Percentiles rank a stretch among this genome's conserved stretches.
phyloP scores from a whole-genome alignment of 2,888 invertebrate species.

The Cyclophora albipunctata region DNA sequence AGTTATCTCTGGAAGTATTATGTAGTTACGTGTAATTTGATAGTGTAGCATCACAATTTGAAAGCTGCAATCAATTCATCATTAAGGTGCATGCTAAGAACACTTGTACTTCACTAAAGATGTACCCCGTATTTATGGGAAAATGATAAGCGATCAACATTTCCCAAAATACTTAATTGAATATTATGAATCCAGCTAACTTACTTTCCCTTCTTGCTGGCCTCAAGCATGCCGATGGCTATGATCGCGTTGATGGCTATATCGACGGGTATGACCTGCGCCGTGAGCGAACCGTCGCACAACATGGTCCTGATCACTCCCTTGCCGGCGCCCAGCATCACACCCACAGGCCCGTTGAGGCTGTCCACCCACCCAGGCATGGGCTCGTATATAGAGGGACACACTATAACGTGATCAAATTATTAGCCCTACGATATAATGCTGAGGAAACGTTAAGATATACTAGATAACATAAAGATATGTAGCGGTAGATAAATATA shows the following conservation, averaged over 20 bases:
- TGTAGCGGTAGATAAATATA: too few relatives aligned
- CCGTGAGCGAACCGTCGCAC: slow-evolving; percentile 79
- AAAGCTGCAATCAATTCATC: too few relatives aligned
- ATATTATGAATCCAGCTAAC: slow-evolving; percentile 8
- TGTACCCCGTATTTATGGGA: too few relatives aligned
- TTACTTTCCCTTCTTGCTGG: slow-evolving; percentile 62
- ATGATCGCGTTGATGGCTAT: slow-evolving; percentile 86
- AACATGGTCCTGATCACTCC: slow-evolving; percentile 91
- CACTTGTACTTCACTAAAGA: too few relatives aligned
- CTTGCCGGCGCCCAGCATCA: slow-evolving; percentile 87
- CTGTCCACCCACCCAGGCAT: slow-evolving; percentile 93
- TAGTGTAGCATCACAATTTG: too few relatives aligned
- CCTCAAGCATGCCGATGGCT: slow-evolving; percentile 80
- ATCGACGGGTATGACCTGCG: slow-evolving; percentile 87
- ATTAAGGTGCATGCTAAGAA: too few relatives aligned
- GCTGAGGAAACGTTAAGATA: too few relatives aligned
- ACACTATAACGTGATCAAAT: slow-evolving; percentile 40
- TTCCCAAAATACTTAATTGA: too few relatives aligned
- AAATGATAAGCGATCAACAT: too few relatives aligned
- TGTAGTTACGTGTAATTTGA: too few relatives aligned
- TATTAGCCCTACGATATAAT: background rate
- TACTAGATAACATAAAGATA: too few relatives aligned
- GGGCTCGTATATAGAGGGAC: slow-evolving; percentile 77
- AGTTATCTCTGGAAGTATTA: background rate
- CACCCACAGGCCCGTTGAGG: slow-evolving; percentile 90